phyloP scores from a whole-genome alignment of 2,888 invertebrate genomes.

The Plemyria rubiginata region DNA sequence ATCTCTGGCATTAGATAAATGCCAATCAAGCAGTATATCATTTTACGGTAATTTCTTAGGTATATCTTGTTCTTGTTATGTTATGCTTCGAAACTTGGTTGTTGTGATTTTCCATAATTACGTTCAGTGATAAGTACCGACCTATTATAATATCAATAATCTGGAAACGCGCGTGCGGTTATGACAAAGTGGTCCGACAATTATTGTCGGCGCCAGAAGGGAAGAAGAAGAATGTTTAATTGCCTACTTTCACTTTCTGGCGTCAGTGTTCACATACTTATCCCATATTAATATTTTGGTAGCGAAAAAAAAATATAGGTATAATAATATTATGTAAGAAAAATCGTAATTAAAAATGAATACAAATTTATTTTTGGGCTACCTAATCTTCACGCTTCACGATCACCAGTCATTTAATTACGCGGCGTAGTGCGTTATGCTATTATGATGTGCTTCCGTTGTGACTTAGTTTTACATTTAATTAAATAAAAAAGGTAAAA shows the following conservation, averaged over 20 bases:
- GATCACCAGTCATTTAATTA: slow-evolving; percentile 30
- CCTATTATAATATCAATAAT: too few relatives aligned
- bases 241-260: too few relatives aligned
- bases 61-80: background rate
- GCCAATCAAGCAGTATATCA: slow-evolving; percentile 27
- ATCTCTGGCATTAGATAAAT: slow-evolving; percentile 34
- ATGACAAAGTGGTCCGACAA: too few relatives aligned
- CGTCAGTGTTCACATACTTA: too few relatives aligned
- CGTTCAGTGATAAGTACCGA: too few relatives aligned
- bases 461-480: slow-evolving; percentile 16
- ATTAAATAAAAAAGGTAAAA: background rate
- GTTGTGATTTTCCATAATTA: too few relatives aligned
- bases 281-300: too few relatives aligned
- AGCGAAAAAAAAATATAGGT: background rate
- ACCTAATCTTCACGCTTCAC: slow-evolving; percentile 36
- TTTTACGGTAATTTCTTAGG: slow-evolving; percentile 20
- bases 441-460: slow-evolving; percentile 29
- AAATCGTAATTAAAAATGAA: slow-evolving; percentile 18
- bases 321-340: slow-evolving; percentile 18
- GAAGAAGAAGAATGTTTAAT: too few relatives aligned
- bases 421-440: slow-evolving; percentile 22
- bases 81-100: too few relatives aligned
- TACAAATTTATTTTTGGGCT: slow-evolving; percentile 17
- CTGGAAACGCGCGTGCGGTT: too few relatives aligned
- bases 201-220: too few relatives aligned